Percentiles rank a stretch among this genome's conserved stretches.
Evolutionary conservation across 2,797 vertebrate species (phyloP).

Genomic region (Parauchenoglanis ngamensis): DNA sequence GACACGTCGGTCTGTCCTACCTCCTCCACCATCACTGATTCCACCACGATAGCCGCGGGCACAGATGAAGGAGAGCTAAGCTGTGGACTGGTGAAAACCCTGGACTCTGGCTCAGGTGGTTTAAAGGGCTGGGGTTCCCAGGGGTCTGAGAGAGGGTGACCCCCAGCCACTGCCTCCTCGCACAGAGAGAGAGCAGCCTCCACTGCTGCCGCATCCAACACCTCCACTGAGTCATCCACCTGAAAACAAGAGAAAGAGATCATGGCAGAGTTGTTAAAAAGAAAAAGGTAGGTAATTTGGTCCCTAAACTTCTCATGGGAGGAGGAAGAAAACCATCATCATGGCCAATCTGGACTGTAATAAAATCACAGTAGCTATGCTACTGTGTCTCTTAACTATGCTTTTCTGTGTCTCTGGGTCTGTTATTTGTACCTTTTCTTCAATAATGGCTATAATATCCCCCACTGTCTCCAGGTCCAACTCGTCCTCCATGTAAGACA

Average conservation of each 20-base stretch:
- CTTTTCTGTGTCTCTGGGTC: not conserved
- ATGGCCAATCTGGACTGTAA: not conserved
- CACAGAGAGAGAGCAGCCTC: conserved; percentile 95
- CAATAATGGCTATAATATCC: conserved; percentile 85
- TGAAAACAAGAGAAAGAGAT: conserved; percentile 54
- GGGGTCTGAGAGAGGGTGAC: conserved; percentile 87
- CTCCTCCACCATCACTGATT: conserved; percentile 61
- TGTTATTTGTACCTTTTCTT: conserved; percentile 52
- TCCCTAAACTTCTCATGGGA: not conserved
- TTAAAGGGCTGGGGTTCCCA: conserved; percentile 86
- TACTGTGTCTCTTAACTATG: too few relatives aligned
- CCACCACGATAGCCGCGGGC: conserved; percentile 37
- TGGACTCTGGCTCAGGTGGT: conserved; percentile 61
- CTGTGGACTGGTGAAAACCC: conserved; percentile 62
- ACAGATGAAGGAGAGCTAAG: not conserved
- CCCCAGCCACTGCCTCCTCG: conserved; percentile 87
- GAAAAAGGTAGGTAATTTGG: not conserved
- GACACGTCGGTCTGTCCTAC: conserved; percentile 57
- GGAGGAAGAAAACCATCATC: not conserved
- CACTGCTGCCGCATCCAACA: conserved; percentile 92
- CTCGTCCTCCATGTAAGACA: conserved; percentile 86
- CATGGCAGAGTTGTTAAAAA: too few relatives aligned
- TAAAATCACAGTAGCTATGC: not conserved
- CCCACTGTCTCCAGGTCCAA: conserved; percentile 94
- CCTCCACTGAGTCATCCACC: conserved; percentile 95